Base-by-base conservation (phyloP, 2,888 invertebrate genomes). In the Sinodicranocentrus sp. region DNA sequence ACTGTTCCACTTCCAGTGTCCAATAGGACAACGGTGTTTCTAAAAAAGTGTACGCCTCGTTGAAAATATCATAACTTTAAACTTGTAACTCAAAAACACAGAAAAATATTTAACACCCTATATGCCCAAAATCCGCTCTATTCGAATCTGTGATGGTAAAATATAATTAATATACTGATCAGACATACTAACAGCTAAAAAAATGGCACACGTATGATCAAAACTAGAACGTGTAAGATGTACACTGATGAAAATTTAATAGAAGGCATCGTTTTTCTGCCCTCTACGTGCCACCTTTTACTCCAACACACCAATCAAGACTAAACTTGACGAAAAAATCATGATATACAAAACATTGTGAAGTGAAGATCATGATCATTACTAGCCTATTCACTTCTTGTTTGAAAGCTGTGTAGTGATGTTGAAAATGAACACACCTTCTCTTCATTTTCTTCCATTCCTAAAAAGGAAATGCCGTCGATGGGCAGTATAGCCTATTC, bases 21-120 rank as follows among this genome's bases (percentile, higher is more conserved):
- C 93, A 97, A 96, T 86, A 98, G 92, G 83, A 98, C 97, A 87
- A 98, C 95, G 43, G 98, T 97, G 92, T 98, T 98, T 91, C 98
- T 98, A 93, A 19, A 93, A 92, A 57, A 54, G 44, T 23, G 23
- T 19, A 80, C 21, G 15, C 1, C 54, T 10, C 63, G 43, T 54
- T 39, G 44, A 44, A 71, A 33, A 52, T 48, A 54, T 26, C 5
- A 33, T 19, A 8, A 25, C 19, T 63, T 63, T 77, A 68, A 75
- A 93, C 96, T 95, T 39, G 39, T 13, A 95, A 93, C 90, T 97
- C 97, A 85, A 95, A 95, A 90, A 98, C 96, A 90, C 95, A 96
- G 91, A 95, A 96, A 89, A 98, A 93, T 98, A 91, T 95, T 96
- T 90, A 95, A 93, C 82, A 97, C 97, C n/a, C n/a, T 98, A 98